Base-by-base conservation (phyloP, 2,113 vertebrate species). In the Muscicapa adusta region DNA sequence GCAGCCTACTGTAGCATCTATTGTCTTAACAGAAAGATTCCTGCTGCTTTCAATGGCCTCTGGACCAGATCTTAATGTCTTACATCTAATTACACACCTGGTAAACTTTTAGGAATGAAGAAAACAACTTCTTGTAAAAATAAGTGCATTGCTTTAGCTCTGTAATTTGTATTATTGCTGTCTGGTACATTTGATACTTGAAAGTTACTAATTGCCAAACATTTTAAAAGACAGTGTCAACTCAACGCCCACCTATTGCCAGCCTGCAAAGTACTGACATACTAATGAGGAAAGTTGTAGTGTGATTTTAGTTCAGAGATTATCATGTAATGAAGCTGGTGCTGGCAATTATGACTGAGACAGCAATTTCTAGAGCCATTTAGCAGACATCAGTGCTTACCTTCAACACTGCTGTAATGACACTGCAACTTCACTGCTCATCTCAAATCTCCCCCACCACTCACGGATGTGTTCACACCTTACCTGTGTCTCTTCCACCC, bases 181-280 rank as follows among this genome's bases (percentile, higher is more conserved):
- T 60, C 38, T 47, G 14, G 18, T 83, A 58, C 47, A 70, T 54
- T 76, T 89, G 42, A 60, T 62, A 70, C 45, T 79, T 74, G 56
- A 71, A 96, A 90, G 36, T 70, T 58, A 77, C 54, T 70, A 7
- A 92, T 89, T 89, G 82, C 38, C 43, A 85, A 85, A 74, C 33
- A 56, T 71, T 87, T 85, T 60, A 56, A 70, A 83, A 63, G 62
- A 51, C 31, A 25, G 2, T 13, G 73, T 73, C 60, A 85, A 43
- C 43, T 51, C 63, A 83, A 20, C 0, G 0, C 47, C n/a, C 26
- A 38, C 5, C 1, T 57, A 34, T 43, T 73, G 67, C 71, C 58
- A 76, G 70, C 42, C 73, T 87, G 77, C 91, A 68, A 79, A 76
- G 18, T 62, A 73, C 43, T 63, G 74, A 62, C 58, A 66, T 33